Base-by-base conservation (phyloP, 2,888 invertebrate genomes). In the Cryptus armator region DNA sequence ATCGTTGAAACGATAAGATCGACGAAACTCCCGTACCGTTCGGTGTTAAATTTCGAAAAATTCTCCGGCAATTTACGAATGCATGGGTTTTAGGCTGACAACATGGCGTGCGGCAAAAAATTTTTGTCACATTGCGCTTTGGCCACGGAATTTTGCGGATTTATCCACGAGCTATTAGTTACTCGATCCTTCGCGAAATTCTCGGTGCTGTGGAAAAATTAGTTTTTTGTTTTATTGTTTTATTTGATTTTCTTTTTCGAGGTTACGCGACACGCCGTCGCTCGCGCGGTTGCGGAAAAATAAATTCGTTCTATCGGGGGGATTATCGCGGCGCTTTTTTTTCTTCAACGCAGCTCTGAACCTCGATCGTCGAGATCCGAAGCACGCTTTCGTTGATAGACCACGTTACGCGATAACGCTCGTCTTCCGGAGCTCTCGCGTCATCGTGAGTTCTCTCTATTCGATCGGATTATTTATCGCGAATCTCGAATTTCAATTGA, bases 91-190 rank as follows among this genome's bases (percentile, higher is more conserved):
- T 88, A 91, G 90, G 90, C 92, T 95, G 95, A 95, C 95, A 95
- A 95, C 95, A 95, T 95, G 95, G 95, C 95, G 95, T 94, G 93
- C 90, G 89, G 89, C 90, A 87, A 85, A 37, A 66, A 74, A 62
- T 87, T 85, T 92, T 91, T 91, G 90, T 91, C 90, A 91, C 91
- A 89, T 90, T 89, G 89, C 83, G 37, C 37, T 5, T 70, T 75
- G 75, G 74, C 71, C 67, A 67, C 59, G 62, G 24, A 71, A 78
- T 56, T 85, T 78, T 67, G 81, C 81, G 75, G 32, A 48, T 64
- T 16, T 53, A 24, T 24, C 24, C 59, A 29, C 59, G 24, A 5
- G 4, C 9, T 19, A 59, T 59, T 59, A 3, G 0, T 59, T 24
- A 24, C 24, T 59, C 29, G 19, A 14, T 29, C 6, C 24, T 24